Evolutionary conservation across 2,113 vertebrate species (phyloP).

Genomic region (Thamnophis sirtalis): DNA sequence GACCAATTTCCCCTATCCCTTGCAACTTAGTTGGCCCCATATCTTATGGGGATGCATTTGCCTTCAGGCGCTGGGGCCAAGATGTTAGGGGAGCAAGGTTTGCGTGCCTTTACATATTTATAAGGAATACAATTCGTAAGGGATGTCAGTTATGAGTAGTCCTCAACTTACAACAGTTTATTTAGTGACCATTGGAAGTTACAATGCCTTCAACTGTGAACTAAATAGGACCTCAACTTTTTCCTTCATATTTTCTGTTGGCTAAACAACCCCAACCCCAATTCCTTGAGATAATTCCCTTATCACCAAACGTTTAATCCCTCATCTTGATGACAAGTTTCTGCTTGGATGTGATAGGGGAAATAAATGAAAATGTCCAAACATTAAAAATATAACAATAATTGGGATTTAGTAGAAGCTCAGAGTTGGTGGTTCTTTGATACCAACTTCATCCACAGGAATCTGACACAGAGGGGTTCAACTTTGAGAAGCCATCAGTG

Average conservation of each 20-base stretch:
- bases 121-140: neutral
- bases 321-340: neutral
- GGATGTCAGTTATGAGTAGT: neutral
- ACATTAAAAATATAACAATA: neutral
- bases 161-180: too few relatives aligned
- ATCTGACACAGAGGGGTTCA: neutral
- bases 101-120: neutral
- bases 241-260: neutral
- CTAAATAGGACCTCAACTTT: neutral
- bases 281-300: neutral
- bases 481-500: neutral
- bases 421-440: neutral
- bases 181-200: too few relatives aligned
- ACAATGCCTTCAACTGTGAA: neutral
- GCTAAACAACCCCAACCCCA: neutral
- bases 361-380: neutral
- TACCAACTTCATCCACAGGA: neutral
- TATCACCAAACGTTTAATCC: neutral
- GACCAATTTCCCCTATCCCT: neutral
- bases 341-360: neutral
- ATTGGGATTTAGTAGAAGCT: neutral
- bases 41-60: neutral
- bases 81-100: neutral
- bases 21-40: neutral
- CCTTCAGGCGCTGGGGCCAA: neutral